These are phyloP conservation scores for Liasis olivaceus DNA, from an alignment of 2,797 vertebrate genomes.

Conservation along the genomic window DNA sequence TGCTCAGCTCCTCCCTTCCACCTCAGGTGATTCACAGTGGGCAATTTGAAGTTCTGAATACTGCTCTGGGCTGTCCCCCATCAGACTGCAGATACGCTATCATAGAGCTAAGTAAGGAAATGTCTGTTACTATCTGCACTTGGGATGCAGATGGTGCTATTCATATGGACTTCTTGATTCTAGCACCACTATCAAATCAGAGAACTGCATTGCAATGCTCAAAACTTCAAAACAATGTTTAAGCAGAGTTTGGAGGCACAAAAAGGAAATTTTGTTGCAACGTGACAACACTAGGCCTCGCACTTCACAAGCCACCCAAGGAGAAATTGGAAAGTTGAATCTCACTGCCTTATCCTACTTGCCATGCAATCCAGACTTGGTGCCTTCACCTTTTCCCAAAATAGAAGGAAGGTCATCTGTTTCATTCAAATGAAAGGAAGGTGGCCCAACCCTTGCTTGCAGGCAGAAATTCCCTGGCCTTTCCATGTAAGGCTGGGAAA, in stretches of 20 bases:
- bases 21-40: too few relatives aligned
- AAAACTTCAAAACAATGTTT: neutral
- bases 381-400: neutral
- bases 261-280: neutral
- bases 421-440: neutral
- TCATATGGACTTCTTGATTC: neutral
- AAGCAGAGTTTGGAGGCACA: neutral
- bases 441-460: neutral
- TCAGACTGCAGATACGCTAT: too few relatives aligned
- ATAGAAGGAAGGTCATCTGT: neutral
- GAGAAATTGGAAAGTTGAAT: neutral
- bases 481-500: neutral
- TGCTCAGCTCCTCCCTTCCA: too few relatives aligned
- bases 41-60: too few relatives aligned
- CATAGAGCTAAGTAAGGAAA: too few relatives aligned
- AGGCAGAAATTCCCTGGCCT: neutral
- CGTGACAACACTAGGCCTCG: neutral
- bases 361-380: neutral
- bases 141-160: neutral
- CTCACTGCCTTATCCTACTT: neutral
- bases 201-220: neutral
- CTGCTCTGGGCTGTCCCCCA: too few relatives aligned
- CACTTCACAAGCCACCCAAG: neutral
- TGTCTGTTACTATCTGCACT: neutral
- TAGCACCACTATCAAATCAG: neutral